These are phyloP conservation scores for Agrochola lychnidis DNA, from an alignment of 2,888 invertebrate genomes.

Conservation along the genomic window DNA sequence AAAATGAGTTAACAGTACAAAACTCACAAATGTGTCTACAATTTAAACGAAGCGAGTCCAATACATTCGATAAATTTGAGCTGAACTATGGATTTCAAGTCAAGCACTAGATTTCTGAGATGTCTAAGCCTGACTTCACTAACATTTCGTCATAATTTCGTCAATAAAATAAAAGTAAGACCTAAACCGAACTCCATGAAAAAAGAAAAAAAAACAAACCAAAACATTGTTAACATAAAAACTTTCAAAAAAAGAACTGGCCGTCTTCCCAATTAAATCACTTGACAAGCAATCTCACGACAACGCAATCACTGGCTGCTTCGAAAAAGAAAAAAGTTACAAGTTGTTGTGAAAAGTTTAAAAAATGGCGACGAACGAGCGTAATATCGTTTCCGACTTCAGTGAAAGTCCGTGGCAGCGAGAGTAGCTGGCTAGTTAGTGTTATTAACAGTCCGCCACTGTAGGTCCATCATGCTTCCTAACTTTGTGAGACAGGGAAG, in stretches of 20 bases:
- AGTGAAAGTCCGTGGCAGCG: constrained; percentile 34
- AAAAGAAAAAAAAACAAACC: not conserved
- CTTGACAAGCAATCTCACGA: constrained; percentile 38
- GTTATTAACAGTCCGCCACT: constrained; percentile 54
- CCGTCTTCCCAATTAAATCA: constrained; percentile 25
- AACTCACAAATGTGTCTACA: not conserved
- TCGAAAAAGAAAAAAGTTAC: constrained; percentile 40
- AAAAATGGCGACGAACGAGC: constrained; percentile 48
- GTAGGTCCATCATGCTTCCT: constrained; percentile 44
- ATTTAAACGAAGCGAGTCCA: not conserved
- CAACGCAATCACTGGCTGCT: constrained; percentile 44
- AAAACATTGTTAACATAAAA: not conserved
- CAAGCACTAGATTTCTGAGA: not conserved
- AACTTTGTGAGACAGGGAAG: constrained; percentile 48
- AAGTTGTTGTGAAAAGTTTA: constrained; percentile 42
- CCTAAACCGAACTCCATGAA: not conserved
- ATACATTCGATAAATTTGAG: not conserved
- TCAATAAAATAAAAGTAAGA: not conserved
- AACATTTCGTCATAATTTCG: not conserved
- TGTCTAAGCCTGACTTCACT: not conserved
- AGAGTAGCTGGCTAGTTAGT: constrained; percentile 49
- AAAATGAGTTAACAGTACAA: not conserved
- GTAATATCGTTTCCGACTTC: constrained; percentile 58
- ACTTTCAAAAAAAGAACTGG: constrained; percentile 25
- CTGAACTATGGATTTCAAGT: not conserved